Evolutionary conservation across 1,140 invertebrate species (phyloP), one percentile per base, ranked within the genome.

Genomic region (Dreissena polymorpha): DNA sequence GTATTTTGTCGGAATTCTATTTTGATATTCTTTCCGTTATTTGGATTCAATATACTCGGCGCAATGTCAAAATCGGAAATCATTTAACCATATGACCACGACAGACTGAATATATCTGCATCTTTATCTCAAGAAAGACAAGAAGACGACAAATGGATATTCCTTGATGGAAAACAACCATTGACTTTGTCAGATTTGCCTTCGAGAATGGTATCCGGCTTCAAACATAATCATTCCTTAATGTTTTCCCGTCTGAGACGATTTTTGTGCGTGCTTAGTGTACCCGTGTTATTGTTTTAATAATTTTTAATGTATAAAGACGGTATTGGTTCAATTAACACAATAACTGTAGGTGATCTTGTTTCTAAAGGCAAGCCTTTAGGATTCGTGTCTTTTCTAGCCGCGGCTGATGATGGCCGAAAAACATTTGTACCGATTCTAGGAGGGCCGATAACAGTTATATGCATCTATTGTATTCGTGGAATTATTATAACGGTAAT

Each of bases 401-500:
- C 14, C 0, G 51, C 64, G 5, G n/a, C 12, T n/a, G 14, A 53
- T 51, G 29, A 73, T 25, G 39, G 57, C 16, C 14, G n/a, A 7
- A 77, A 60, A 12, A 60, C 57, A 60, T 81, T 81, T 27, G 79
- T 68, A 3, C 79, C 79, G 49, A 5, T 27, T 18, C 68, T 81
- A 29, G 79, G 79, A 39, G 79, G 79, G 16, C 57, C 79, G n/a
- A n/a, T 65, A 5, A 50, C 25, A 51, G 27, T 81, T 10, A n/a
- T 81, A 5, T 64, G 63, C 0, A 63, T 81, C 49, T 81, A 63
- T 25, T 73, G 50, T 25, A 16, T 55, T 14, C 13, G 72, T 23
- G 69, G 23, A 6, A 2, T 81, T 10, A 21, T 81, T 14, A 49
- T 81, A 21, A 25, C 65, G 1, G 63, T 81, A 18, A 64, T 72